phyloP scores from a whole-genome alignment of 2,113 vertebrate genomes.

The Pseudorectes ferrugineus region DNA sequence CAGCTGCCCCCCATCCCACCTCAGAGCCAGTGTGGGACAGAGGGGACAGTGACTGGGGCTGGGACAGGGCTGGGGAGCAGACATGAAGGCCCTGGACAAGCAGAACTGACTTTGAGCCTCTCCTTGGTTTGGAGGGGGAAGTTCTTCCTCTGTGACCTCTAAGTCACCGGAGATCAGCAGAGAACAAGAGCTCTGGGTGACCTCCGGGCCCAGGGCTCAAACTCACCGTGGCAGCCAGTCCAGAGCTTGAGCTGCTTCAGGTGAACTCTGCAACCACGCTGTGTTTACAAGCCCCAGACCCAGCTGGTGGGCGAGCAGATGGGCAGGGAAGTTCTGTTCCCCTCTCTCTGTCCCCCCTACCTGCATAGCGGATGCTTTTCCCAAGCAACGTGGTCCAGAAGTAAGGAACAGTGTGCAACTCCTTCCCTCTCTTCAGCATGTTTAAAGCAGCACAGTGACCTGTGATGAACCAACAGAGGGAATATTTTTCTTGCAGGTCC shows the following conservation, averaged over 20 bases:
- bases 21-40: background rate
- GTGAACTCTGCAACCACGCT: background rate
- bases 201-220: background rate
- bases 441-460: constrained; percentile 82
- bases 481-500: background rate
- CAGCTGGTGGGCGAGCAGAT: background rate
- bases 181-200: background rate
- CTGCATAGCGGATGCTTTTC: constrained; percentile 82
- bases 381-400: constrained; percentile 84
- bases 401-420: constrained; percentile 79
- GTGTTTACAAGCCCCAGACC: background rate
- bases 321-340: background rate
- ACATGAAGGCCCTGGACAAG: background rate
- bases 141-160: background rate
- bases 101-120: background rate
- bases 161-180: background rate
- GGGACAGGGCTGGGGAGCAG: background rate
- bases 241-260: background rate
- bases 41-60: background rate
- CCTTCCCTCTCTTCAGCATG: constrained; percentile 74
- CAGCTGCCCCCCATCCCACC: background rate
- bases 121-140: background rate
- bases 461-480: background rate
- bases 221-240: background rate
- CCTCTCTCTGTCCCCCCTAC: constrained; percentile 36